Conservation (phyloP, 2,888 invertebrate species). For the Mimumesa dahlbomi region DNA sequence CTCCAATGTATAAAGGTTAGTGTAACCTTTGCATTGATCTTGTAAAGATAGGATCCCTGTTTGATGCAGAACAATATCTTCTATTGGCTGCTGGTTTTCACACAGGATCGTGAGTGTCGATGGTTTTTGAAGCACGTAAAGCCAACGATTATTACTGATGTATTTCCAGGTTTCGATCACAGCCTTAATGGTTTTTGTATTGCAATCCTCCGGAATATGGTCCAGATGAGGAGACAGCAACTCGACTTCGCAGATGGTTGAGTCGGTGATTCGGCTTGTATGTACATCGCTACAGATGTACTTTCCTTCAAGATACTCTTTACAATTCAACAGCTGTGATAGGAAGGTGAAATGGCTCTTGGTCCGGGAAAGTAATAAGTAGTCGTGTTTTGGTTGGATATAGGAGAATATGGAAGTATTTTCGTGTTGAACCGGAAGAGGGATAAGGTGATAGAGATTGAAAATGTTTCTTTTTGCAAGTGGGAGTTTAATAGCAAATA, state of each 20-base stretch:
- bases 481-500: slow-evolving; percentile 11
- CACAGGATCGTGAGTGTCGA: slow-evolving; percentile 9
- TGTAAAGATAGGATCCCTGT: slow-evolving; percentile 3
- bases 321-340: background rate
- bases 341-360: no score
- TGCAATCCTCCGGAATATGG: slow-evolving; percentile 3
- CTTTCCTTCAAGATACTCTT: background rate
- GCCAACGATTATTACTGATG: slow-evolving; percentile 10
- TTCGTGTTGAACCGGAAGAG: slow-evolving; percentile 5
- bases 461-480: background rate
- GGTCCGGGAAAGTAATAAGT: background rate
- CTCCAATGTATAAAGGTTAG: background rate
- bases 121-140: slow-evolving; percentile 20
- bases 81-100: background rate
- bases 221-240: background rate
- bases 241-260: background rate
- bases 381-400: background rate
- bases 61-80: slow-evolving; percentile 10
- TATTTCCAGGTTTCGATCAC: slow-evolving; percentile 14
- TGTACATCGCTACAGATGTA: slow-evolving; percentile 10
- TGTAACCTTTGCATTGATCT: slow-evolving; percentile 11
- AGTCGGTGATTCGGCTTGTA: background rate
- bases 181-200: slow-evolving; percentile 13
- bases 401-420: slow-evolving; percentile 8
- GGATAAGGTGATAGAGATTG: slow-evolving; percentile 15